These are phyloP conservation scores for Venustoraphidia nigricollis DNA, from an alignment of 2,888 invertebrate species.

Conservation along the genomic window DNA sequence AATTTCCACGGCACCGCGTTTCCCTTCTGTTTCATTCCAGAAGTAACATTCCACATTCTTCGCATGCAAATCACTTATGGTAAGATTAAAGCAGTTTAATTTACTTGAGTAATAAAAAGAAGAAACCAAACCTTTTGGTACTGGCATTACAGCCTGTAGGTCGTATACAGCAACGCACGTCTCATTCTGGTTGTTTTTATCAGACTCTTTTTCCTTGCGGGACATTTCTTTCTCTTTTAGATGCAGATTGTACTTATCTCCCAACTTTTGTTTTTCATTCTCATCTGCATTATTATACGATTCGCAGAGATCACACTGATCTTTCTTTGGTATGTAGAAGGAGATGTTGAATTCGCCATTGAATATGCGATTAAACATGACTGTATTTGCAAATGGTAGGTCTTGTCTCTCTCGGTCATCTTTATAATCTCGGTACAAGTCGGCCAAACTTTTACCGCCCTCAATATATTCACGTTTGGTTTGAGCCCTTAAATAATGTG, in stretches of 20 bases:
- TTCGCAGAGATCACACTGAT: constrained; percentile 11
- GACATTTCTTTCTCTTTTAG: background rate
- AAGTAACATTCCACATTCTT: constrained; percentile 14
- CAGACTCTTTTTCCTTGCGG: constrained; percentile 1
- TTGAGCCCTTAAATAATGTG: constrained; percentile 12
- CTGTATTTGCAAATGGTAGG: constrained; percentile 8
- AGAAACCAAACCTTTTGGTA: constrained; percentile 12
- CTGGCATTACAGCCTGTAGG: constrained; percentile 12
- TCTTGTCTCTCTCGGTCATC: constrained; percentile 7
- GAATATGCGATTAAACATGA: constrained; percentile 10
- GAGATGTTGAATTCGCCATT: constrained; percentile 10
- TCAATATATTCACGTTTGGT: constrained; percentile 13
- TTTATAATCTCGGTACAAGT: constrained; percentile 14
- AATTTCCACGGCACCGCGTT: constrained; percentile 12
- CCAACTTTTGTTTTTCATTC: constrained; percentile 9
- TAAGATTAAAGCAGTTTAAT: constrained; percentile 13
- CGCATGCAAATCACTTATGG: constrained; percentile 11
- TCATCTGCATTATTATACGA: constrained; percentile 10
- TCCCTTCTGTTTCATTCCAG: constrained; percentile 17
- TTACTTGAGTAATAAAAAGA: constrained; percentile 10
- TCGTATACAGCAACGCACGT: constrained; percentile 7
- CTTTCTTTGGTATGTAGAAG: constrained; percentile 11
- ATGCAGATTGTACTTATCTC: constrained; percentile 3
- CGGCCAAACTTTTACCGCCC: constrained; percentile 13
- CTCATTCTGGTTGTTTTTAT: background rate